These are phyloP conservation scores for Orussus abietinus DNA, from an alignment of 1,140 invertebrate species.

Conservation along the genomic window DNA sequence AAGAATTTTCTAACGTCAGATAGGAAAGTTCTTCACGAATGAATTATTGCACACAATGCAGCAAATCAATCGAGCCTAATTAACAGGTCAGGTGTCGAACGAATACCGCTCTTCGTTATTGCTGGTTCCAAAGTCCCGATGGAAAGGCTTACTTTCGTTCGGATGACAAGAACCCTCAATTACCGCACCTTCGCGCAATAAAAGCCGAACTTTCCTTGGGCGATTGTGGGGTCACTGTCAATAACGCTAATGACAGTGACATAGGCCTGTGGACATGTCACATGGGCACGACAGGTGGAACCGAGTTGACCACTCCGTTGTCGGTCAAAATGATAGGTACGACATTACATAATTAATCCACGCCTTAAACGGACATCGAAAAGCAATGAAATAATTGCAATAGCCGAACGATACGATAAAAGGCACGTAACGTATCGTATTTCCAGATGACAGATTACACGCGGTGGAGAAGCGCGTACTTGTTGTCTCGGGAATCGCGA, in stretches of 20 bases:
- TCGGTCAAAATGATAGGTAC: too few relatives aligned
- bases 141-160: slow-evolving; percentile 1
- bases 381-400: too few relatives aligned
- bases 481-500: too few relatives aligned
- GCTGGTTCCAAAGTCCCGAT: slow-evolving; percentile 6
- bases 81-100: slow-evolving; percentile 1
- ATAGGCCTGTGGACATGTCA: slow-evolving; percentile 37
- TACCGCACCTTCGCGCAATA: slow-evolving; percentile 17
- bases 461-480: too few relatives aligned
- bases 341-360: too few relatives aligned
- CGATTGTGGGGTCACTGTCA: slow-evolving; percentile 32
- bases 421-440: too few relatives aligned
- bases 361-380: too few relatives aligned
- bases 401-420: too few relatives aligned
- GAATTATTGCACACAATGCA: not conserved
- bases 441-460: too few relatives aligned
- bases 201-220: slow-evolving; percentile 32
- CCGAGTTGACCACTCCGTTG: too few relatives aligned
- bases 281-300: slow-evolving; percentile 27
- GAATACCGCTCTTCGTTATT: slow-evolving; percentile 1
- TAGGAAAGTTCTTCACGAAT: not conserved
- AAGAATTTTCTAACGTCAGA: not conserved
- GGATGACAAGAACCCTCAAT: slow-evolving; percentile 9
- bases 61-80: too few relatives aligned
- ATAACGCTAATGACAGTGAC: slow-evolving; percentile 26